Percentiles rank a stretch among this genome's conserved stretches.
Evolutionary conservation across 2,113 vertebrate genomes (phyloP).

Genomic region (Typhlomys cinereus): DNA sequence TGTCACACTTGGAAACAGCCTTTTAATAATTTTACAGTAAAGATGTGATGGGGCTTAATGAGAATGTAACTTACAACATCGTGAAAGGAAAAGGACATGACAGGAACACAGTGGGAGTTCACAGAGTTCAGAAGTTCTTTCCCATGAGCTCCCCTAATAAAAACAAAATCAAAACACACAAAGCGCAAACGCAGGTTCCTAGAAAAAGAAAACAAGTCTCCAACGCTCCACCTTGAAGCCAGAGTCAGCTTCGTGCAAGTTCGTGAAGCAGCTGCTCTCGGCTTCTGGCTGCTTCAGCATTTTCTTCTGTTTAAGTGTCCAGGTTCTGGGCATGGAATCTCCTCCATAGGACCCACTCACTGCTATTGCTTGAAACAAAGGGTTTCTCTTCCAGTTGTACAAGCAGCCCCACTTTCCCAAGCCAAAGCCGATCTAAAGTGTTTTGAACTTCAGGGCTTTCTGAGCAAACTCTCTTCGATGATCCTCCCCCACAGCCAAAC

Average conservation of each 20-base stretch:
- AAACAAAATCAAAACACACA: conserved; percentile 81
- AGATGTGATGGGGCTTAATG: conserved; percentile 76
- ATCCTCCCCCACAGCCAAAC: conserved; percentile 50
- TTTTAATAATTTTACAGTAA: conserved; percentile 78
- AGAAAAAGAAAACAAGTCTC: conserved; percentile 57
- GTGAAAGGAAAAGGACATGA: conserved; percentile 81
- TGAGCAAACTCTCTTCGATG: conserved; percentile 23
- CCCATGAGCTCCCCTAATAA: conserved; percentile 76
- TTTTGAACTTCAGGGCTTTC: conserved; percentile 55
- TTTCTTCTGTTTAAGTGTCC: conserved; percentile 73
- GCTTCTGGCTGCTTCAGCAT: conserved; percentile 73
- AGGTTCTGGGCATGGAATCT: conserved; percentile 49
- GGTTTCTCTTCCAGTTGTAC: conserved; percentile 75
- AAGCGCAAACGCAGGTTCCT: conserved; percentile 79
- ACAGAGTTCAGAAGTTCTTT: conserved; percentile 75
- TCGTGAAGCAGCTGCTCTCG: conserved; percentile 60
- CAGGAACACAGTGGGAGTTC: conserved; percentile 78
- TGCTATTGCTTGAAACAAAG: conserved; percentile 83
- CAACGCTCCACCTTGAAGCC: conserved; percentile 72
- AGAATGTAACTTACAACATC: conserved; percentile 83
- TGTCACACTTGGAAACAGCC: conserved; percentile 77
- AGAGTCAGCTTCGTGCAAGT: conserved; percentile 68
- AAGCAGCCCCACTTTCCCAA: conserved; percentile 64
- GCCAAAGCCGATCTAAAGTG: conserved; percentile 67
- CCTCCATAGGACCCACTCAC: conserved; percentile 71